These are phyloP conservation scores for Doryteuthis pealeii DNA, from an alignment of 1,140 invertebrate species.

Conservation along the genomic window DNA sequence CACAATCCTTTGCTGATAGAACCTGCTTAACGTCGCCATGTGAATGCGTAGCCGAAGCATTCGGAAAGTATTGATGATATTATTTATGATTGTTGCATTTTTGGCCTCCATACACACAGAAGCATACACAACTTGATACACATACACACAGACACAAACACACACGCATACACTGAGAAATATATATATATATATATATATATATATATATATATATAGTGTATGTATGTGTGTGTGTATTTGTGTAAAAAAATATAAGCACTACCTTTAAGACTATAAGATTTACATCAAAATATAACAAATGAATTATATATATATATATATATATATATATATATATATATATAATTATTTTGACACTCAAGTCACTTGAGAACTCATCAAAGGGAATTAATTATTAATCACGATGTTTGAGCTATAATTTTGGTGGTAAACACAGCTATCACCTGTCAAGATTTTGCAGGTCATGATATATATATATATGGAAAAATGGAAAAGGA, in stretches of 20 bases:
- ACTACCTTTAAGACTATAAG: background rate
- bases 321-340: constrained; percentile 1
- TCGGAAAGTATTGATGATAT: no score
- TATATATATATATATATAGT: constrained; percentile 3
- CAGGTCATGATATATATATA: no score
- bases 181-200: background rate
- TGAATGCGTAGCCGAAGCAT: no score
- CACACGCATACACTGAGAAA: background rate
- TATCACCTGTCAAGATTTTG: no score
- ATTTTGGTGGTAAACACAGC: no score
- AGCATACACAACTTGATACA: background rate
- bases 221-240: background rate
- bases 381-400: no score
- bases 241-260: background rate
- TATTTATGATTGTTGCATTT: background rate
- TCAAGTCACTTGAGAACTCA: no score
- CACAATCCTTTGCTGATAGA: no score
- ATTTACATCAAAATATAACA: background rate
- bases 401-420: no score
- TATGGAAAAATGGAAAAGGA: no score
- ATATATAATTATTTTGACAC: background rate
- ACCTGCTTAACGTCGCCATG: no score
- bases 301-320: background rate
- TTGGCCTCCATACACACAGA: background rate
- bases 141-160: background rate